These are phyloP conservation scores for Drosophila pseudoobscura DNA, from an alignment of 1,140 invertebrate species.

Conservation along the genomic window DNA sequence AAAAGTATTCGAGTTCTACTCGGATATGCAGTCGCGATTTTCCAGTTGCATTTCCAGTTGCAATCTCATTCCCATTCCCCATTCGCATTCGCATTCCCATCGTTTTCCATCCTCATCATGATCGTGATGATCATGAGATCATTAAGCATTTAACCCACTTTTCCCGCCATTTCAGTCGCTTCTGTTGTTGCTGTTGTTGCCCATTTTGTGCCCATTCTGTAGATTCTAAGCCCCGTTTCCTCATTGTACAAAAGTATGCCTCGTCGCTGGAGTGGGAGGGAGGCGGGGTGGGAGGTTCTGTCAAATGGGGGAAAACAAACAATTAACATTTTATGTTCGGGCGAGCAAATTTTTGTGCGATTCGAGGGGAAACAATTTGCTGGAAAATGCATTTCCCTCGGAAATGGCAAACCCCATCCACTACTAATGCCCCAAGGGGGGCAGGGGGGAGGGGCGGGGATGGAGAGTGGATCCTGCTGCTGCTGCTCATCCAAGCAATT, in stretches of 20 bases:
- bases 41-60: slow-evolving; percentile 23
- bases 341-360: slow-evolving; percentile 34
- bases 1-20: slow-evolving; percentile 22
- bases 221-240: slow-evolving; percentile 56
- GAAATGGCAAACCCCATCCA: slow-evolving; percentile 17
- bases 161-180: neutral
- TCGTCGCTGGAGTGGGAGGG: neutral
- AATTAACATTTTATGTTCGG: slow-evolving; percentile 54
- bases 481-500: slow-evolving; percentile 48
- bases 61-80: slow-evolving; percentile 4
- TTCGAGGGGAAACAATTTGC: slow-evolving; percentile 36
- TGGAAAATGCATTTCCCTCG: slow-evolving; percentile 39
- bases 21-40: slow-evolving; percentile 29
- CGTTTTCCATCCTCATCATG: slow-evolving; percentile 32
- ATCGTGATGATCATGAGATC: slow-evolving; percentile 13
- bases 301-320: slow-evolving; percentile 44
- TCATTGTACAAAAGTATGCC: slow-evolving; percentile 21
- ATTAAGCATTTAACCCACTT: slow-evolving; percentile 62
- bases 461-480: neutral
- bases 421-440: no score
- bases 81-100: slow-evolving; percentile 9
- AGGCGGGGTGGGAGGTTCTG: neutral
- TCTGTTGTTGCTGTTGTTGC: slow-evolving; percentile 2
- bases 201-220: slow-evolving; percentile 20
- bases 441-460: no score